Evolutionary conservation across 2,797 vertebrate genomes (phyloP).

Genomic region (Oryzias sinensis): DNA sequence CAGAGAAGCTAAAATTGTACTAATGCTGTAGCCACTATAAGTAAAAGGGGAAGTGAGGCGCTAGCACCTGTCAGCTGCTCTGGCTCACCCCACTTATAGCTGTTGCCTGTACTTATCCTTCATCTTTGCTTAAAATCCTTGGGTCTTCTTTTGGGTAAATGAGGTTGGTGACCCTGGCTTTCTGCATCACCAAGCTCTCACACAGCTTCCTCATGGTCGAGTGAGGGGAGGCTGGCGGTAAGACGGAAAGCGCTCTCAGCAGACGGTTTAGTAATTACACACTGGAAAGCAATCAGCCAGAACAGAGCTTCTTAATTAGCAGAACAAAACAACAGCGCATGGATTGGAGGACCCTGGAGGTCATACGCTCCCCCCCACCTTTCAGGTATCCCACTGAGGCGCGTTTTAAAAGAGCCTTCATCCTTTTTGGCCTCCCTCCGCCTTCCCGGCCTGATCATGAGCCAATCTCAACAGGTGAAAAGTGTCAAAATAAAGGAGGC

Average conservation of each 20-base stretch:
- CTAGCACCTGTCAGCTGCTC: slow-evolving; percentile 30
- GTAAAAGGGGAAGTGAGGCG: slow-evolving; percentile 16
- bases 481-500: slow-evolving; percentile 28
- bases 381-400: slow-evolving; percentile 56
- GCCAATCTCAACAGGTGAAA: slow-evolving; percentile 47
- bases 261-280: slow-evolving; percentile 81
- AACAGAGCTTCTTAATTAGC: slow-evolving; percentile 83
- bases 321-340: slow-evolving; percentile 77
- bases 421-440: slow-evolving; percentile 33
- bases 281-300: slow-evolving; percentile 82
- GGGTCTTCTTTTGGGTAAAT: slow-evolving; percentile 60
- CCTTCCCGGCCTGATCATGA: slow-evolving; percentile 46
- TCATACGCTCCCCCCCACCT: slow-evolving; percentile 56
- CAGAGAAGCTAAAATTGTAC: slow-evolving; percentile 33
- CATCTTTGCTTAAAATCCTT: slow-evolving; percentile 58
- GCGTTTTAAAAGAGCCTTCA: slow-evolving; percentile 47
- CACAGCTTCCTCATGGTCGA: slow-evolving; percentile 57
- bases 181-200: slow-evolving; percentile 59
- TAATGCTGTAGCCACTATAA: slow-evolving; percentile 52
- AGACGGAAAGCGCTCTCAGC: slow-evolving; percentile 72
- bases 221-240: slow-evolving; percentile 60
- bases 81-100: slow-evolving; percentile 18
- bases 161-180: slow-evolving; percentile 63
- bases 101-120: slow-evolving; percentile 43
- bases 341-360: slow-evolving; percentile 69